Evolutionary conservation across 2,888 invertebrate species (phyloP), one percentile per base, ranked within the genome.

Genomic region (Tachina grossa): DNA sequence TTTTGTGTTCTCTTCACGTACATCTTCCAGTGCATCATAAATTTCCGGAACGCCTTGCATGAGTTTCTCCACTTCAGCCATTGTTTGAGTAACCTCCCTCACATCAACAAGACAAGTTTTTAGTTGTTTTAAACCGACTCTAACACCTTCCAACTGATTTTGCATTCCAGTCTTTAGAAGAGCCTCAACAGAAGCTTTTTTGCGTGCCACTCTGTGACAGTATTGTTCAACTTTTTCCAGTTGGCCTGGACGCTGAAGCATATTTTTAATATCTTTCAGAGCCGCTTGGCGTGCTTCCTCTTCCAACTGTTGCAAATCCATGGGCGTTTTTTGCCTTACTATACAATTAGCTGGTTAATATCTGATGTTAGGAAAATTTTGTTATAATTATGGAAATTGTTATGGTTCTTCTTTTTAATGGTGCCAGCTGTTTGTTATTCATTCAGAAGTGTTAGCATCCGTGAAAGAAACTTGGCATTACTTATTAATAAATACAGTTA

Each of bases 141-240:
- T 95, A 0, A 99, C 99, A 0, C 98, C 99, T 93, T 99, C 99
- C 76, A 99, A 93, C 93, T 99, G 99, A 87, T 98, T 98, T 92
- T 99, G 99, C 94, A 99, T 98, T 1, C 98, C 98, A n/a, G 99
- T 98, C 93, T 99, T 99, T 31, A 99, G 89, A 22, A 92, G 87
- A 31, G 92, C 92, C 87, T 93, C 92, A n/a, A 91, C 91, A 0
- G 92, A 92, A 0, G 92, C 92, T 59, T 92, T 93, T 83, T 93
- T 93, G 4, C 92, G 89, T 61, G 92, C 90, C 13, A 92, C 91
- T 43, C 92, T 90, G 87, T 92, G 91, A 9, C 91, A 91, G 83
- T 92, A 93, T 83, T 92, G 92, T 14, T 93, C 93, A 87, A 96
- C 95, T 93, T 97, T 99, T 92, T 99, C 99, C 84, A 99, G 93